Conservation (phyloP, 2,888 invertebrate species). For the Argyresthia goedartella region DNA sequence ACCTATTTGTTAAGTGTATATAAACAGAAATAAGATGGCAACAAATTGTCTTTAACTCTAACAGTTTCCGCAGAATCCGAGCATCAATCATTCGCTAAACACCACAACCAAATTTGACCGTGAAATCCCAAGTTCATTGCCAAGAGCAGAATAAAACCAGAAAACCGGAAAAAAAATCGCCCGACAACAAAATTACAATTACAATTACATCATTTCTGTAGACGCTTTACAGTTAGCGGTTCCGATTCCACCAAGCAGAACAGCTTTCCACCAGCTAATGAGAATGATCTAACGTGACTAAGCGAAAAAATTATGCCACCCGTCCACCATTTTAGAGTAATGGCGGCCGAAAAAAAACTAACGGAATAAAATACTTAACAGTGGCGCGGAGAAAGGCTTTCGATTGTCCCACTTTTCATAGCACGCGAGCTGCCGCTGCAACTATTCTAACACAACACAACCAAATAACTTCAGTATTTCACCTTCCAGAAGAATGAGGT, state of each 20-base stretch:
- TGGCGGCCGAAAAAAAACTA: conserved; percentile 68
- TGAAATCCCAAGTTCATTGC: conserved; percentile 11
- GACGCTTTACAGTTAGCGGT: conserved; percentile 52
- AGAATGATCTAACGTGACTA: conserved; percentile 67
- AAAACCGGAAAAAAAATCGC: no score
- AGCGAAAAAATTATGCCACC: conserved; percentile 67
- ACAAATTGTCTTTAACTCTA: no score
- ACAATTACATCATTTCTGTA: conserved; percentile 57
- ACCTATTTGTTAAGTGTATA: no score
- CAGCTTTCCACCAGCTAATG: conserved; percentile 62
- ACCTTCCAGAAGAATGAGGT: conserved; percentile 24
- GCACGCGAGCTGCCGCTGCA: conserved; percentile 52
- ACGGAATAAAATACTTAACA: conserved; percentile 69
- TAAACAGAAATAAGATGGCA: no score
- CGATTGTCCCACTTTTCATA: conserved; percentile 67
- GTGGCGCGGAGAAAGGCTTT: conserved; percentile 67
- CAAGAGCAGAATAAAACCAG: conserved; percentile 13
- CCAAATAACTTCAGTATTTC: conserved; percentile 21
- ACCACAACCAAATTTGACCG: no score
- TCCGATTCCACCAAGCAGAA: conserved; percentile 46
- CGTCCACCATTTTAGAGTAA: conserved; percentile 62
- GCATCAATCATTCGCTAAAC: no score
- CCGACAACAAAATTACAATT: no score
- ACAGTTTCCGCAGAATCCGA: no score
- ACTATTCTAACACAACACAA: conserved; percentile 36